Base-by-base conservation (phyloP, 2,888 invertebrate species). In the Limenitis camilla region DNA sequence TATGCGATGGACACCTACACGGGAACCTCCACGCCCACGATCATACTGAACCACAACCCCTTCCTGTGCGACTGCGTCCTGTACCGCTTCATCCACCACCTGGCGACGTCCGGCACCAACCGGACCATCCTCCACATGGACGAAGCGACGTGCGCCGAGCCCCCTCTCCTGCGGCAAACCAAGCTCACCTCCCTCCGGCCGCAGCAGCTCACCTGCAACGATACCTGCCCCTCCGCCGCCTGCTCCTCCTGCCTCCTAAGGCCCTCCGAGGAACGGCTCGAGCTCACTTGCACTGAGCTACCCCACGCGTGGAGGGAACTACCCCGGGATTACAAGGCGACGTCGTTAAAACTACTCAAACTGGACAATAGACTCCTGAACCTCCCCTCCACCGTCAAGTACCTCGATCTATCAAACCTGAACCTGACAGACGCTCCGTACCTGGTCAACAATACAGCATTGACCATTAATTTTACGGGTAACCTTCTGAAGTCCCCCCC, bases 21-120 rank as follows among this genome's bases (percentile, higher is more conserved):
- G n/a, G 36, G 11, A n/a, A 19, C 10, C 10, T 11, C 42, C 5
- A 28, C 48, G 27, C 46, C 59, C 43, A 5, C 27, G 2, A 40
- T 77, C 5, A 46, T 66, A 0, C 52, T 78, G 0, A 66, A 64
- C 9, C 7, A 65, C 43, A 78, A 78, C 47, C 76, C 74, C 0
- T 60, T 71, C 27, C 0, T 0, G 5, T 77, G 79, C 55, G 71
- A 72, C 52, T 78, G 78, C 44, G 4, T 27, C n/a, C 42, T 76
- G 0, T 71, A 66, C 38, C 33, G 50, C 4, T 55, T 75, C 0
- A 51, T 61, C 33, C 49, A 55, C 10, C 3, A 19, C 19, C 30
- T 42, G 5, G 9, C 11, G 3, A 32, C 56, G 28, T 46, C 6
- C 5, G 45, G 35, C 2, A 19, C 19, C 8, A 10, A 6, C 5